Evolutionary conservation across 2,797 vertebrate species (phyloP), one percentile per base, ranked within the genome.

Genomic region (Sebastes paucispinis): DNA sequence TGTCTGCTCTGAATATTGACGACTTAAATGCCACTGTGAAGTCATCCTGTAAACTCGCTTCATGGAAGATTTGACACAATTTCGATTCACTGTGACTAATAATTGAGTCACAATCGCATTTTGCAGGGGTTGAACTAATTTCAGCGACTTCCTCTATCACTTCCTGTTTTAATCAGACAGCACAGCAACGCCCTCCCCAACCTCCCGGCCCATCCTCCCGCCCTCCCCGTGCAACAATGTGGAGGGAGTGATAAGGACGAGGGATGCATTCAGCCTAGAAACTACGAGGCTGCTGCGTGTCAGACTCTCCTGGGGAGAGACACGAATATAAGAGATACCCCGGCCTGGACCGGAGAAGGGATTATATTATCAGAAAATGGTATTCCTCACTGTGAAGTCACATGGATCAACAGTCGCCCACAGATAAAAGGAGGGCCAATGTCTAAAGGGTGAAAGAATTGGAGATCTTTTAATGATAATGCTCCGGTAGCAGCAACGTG

Each of bases 321-420:
- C 77, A 80, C 32, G n/a, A 84, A 89, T 83, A 91, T 83, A 77
- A 79, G 73, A 86, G 83, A 90, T 82, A 91, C 25, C 16, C 81
- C 67, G 27, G 79, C 80, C 75, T 52, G 63, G 75, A 73, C 84
- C 36, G 14, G 68, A 79, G 75, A 79, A 85, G 80, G 87, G 90
- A 94, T 94, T 92, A 89, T 88, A 79, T 87, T 87, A 90, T 93
- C 89, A 92, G 92, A 90, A 92, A 94, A 90, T 89, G 75, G 87
- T 86, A 83, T 91, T 92, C 77, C 87, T 82, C 81, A 54, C 83
- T 88, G 79, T 82, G 77, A 88, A 88, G 75, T 88, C 80, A 71
- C 82, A 76, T 69, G 81, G 72, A 89, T 90, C 89, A 87, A 79
- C 76, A 81, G 79, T 75, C 69, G 20, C 58, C 57, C 64, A 29